These are phyloP conservation scores for Myotis yumanensis DNA, from an alignment of 2,113 vertebrate genomes.

Conservation along the genomic window DNA sequence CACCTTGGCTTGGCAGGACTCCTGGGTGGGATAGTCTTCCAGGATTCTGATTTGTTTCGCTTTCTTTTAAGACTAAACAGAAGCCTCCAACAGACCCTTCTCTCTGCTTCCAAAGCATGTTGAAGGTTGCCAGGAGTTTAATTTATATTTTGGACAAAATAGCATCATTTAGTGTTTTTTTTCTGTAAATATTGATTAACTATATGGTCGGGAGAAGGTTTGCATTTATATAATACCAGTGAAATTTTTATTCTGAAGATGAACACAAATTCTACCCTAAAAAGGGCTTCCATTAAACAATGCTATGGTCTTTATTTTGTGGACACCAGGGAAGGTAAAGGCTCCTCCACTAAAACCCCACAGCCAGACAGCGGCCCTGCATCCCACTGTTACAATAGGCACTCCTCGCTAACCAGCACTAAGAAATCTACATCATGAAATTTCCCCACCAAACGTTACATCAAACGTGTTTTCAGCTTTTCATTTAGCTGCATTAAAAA, in stretches of 20 bases:
- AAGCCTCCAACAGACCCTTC: conserved; percentile 35
- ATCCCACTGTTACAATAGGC: neutral
- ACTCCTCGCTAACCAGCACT: neutral
- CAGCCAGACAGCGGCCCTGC: neutral
- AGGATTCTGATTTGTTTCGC: conserved; percentile 20
- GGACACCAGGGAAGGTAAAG: neutral
- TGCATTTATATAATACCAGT: conserved; percentile 14
- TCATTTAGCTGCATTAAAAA: neutral
- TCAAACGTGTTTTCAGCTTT: neutral
- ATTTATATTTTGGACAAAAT: conserved; percentile 66
- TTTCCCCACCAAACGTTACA: neutral
- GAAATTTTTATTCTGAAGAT: conserved; percentile 32
- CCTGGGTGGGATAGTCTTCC: neutral
- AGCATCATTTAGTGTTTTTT: conserved; percentile 53
- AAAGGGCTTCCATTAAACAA: conserved; percentile 38
- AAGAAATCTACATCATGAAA: neutral
- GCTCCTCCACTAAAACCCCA: neutral
- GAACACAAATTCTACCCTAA: conserved; percentile 31
- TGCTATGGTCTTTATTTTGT: neutral
- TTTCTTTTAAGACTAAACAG: conserved; percentile 48
- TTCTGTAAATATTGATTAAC: conserved; percentile 66
- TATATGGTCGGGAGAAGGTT: conserved; percentile 7
- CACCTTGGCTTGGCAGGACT: conserved; percentile 53
- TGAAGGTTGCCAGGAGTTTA: conserved; percentile 60
- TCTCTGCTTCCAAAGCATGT: conserved; percentile 44